Evolutionary conservation across 2,888 invertebrate genomes (phyloP), one percentile per base, ranked within the genome.

Genomic region (Drosophila pegasa): DNA sequence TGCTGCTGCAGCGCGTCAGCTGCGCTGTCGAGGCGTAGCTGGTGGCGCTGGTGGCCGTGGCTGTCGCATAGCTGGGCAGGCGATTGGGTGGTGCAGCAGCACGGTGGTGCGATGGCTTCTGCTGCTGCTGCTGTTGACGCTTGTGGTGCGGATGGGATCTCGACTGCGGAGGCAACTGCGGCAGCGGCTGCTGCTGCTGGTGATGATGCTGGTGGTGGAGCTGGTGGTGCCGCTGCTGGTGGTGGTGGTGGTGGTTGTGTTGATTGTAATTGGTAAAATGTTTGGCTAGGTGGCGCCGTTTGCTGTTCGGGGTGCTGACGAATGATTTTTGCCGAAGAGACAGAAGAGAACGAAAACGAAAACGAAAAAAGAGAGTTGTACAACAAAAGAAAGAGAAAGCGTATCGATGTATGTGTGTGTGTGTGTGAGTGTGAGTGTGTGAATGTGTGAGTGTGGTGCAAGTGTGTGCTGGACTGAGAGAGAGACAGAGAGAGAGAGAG

Each of bases 201-300:
- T 56, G 56, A 1, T 61, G 68, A 0, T 57, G 51, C 0, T 48
- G 75, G 0, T 50, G 65, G 0, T 62, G 65, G 1, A 59, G 68
- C 0, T 67, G 76, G 0, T 70, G 69, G 4, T 68, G 69, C 4
- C 55, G 75, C 7, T 71, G 78, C 2, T 77, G 75, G 10, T 78
- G 86, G 9, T 77, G 71, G 9, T 69, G 76, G 27, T 75, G 84
- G 54, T 85, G 66, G 58, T 82, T 80, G 61, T 78, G 80, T 77
- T 78, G 80, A 66, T 80, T 80, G 71, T 85, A 83, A 78, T 84
- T 85, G 78, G 79, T 89, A 80, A 83, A 88, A 77, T 88, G 87
- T 84, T 90, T 90, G 82, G 89, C 90, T 74, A 90, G 86, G 86
- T 91, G 91, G 89, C 90, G 91, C 90, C 90, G 89, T 88, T 89